Evolutionary conservation across 2,888 invertebrate genomes (phyloP).

Genomic region (Ligdia adustata): DNA sequence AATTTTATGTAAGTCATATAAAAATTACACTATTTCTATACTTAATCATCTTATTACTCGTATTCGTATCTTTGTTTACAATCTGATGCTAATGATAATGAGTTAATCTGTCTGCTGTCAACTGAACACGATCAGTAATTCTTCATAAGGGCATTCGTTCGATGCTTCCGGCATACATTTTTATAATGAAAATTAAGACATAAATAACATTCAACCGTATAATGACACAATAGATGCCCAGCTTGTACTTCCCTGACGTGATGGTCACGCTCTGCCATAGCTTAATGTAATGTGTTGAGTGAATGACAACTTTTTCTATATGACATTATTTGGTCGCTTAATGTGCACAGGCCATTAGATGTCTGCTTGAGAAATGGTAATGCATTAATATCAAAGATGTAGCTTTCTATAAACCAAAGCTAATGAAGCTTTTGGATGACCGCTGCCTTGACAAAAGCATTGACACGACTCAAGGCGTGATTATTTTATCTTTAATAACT

Average conservation of each 20-base stretch:
- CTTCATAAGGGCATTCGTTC: slow-evolving; percentile 51
- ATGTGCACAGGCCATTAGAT: slow-evolving; percentile 39
- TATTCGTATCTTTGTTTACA: no score
- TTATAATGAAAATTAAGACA: slow-evolving; percentile 76
- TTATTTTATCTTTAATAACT: no score
- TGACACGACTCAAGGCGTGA: no score
- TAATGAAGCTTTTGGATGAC: slow-evolving; percentile 1
- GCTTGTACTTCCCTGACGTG: slow-evolving; percentile 60
- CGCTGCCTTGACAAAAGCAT: neutral
- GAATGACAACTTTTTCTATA: slow-evolving; percentile 58
- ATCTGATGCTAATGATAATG: no score
- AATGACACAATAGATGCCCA: slow-evolving; percentile 67
- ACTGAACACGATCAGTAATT: neutral
- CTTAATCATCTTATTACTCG: no score
- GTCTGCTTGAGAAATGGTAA: slow-evolving; percentile 52
- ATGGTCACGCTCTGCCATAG: slow-evolving; percentile 67
- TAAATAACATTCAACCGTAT: slow-evolving; percentile 63
- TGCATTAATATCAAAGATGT: slow-evolving; percentile 57
- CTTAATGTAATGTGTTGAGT: slow-evolving; percentile 51
- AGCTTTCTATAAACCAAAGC: slow-evolving; percentile 3
- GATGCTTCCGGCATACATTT: slow-evolving; percentile 62
- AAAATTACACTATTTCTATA: no score
- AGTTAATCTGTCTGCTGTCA: neutral
- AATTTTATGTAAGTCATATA: no score
- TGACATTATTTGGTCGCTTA: slow-evolving; percentile 47